Evolutionary conservation across 2,113 vertebrate genomes (phyloP), one percentile per base, ranked within the genome.

Genomic region (Erinaceus europaeus): DNA sequence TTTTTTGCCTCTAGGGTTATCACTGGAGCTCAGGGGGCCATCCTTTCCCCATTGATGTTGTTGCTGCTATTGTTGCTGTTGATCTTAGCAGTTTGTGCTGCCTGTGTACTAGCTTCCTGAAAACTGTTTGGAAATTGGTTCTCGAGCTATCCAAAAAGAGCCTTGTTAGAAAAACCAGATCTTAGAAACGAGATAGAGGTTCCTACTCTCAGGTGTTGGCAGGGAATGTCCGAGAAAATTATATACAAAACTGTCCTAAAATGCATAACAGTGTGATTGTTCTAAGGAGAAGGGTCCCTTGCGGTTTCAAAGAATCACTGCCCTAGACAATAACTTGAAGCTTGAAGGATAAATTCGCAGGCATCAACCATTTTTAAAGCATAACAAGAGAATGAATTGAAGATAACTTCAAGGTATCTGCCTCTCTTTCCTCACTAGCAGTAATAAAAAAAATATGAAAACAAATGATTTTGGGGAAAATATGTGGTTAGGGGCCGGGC

Each of bases 21-120:
- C n/a, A n/a, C n/a, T n/a, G n/a, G n/a, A n/a, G n/a, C n/a, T n/a
- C n/a, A n/a, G n/a, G 78, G 23, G 55, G 44, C n/a, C n/a, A n/a
- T n/a, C n/a, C n/a, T n/a, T n/a, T n/a, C n/a, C n/a, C n/a, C n/a
- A n/a, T n/a, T n/a, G n/a, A n/a, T n/a, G n/a, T n/a, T n/a, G n/a
- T n/a, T n/a, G n/a, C n/a, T n/a, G n/a, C n/a, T n/a, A n/a, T n/a
- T n/a, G n/a, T n/a, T n/a, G n/a, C n/a, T n/a, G n/a, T n/a, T n/a
- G n/a, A n/a, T n/a, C n/a, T n/a, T n/a, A n/a, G n/a, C n/a, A 73
- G 17, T 93, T 78, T 72, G 84, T 87, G 62, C 72, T 62, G 32
- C 14, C 72, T 89, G 29, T 53, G 7, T 1, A 44, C 14, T 23
- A 50, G 29, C 46, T 3, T 78, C 42, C 71, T 27, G n/a, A 89